Percentiles rank a stretch among this genome's conserved stretches.
phyloP scores from a whole-genome alignment of 2,888 invertebrate genomes.

The Parasteatoda lunata region DNA sequence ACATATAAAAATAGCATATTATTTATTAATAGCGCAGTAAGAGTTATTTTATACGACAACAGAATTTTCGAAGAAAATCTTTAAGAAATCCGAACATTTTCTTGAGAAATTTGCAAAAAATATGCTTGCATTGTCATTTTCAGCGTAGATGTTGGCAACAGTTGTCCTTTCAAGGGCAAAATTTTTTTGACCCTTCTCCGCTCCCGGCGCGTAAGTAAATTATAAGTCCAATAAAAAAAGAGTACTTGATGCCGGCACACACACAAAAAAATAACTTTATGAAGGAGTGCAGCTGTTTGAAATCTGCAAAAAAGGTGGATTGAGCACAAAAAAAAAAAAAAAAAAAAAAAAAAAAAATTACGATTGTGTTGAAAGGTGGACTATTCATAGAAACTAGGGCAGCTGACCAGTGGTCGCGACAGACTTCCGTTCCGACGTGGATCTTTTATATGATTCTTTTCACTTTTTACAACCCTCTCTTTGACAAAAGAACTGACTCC shows the following conservation, averaged over 20 bases:
- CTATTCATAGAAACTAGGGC: slow-evolving; percentile 32
- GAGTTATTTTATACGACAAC: no score
- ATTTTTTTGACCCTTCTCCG: no score
- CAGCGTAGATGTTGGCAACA: no score
- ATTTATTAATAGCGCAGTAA: no score
- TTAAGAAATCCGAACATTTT: no score
- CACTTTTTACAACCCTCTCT: slow-evolving; percentile 7
- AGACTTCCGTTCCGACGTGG: slow-evolving; percentile 47
- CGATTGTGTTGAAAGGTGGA: slow-evolving; percentile 16
- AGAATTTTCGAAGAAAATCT: no score
- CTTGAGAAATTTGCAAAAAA: no score
- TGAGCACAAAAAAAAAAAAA: background rate
- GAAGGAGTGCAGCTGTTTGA: slow-evolving; percentile 34
- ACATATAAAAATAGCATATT: no score
- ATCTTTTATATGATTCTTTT: background rate
- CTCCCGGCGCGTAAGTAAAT: slow-evolving; percentile 14
- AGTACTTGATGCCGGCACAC: background rate
- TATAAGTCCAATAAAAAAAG: slow-evolving; percentile 13
- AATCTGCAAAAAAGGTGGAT: background rate
- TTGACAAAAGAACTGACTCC: background rate
- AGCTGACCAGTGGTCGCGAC: slow-evolving; percentile 58
- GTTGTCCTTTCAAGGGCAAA: no score
- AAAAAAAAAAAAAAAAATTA: slow-evolving; percentile 21
- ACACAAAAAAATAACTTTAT: slow-evolving; percentile 2
- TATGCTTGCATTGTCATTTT: no score